Evolutionary conservation across 1,140 invertebrate genomes (phyloP).

Genomic region (Euura lappo): DNA sequence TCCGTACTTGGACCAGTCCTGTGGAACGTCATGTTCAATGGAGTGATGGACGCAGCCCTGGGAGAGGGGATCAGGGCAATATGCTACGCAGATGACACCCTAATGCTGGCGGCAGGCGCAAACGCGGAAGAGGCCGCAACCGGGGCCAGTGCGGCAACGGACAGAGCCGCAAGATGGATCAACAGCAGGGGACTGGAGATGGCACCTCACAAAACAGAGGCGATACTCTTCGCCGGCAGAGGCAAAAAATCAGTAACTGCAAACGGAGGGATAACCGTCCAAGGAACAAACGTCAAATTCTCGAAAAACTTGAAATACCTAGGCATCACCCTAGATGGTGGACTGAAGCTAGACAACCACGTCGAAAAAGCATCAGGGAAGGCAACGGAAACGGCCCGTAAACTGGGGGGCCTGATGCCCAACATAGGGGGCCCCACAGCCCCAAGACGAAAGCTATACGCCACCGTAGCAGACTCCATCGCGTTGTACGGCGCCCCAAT

Average conservation of each 20-base stretch:
- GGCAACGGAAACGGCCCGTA: conserved; percentile 5
- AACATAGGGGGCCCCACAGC: no score
- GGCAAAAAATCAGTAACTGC: background rate
- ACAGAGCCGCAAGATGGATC: conserved; percentile 21
- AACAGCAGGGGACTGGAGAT: conserved; percentile 19
- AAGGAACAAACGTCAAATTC: conserved; percentile 7
- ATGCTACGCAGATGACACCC: conserved; percentile 37
- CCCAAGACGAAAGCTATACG: no score
- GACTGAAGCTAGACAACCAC: conserved; percentile 11
- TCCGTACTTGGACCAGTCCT: conserved; percentile 36
- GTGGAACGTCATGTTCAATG: conserved; percentile 42
- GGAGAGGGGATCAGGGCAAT: conserved; percentile 18
- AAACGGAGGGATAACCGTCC: background rate
- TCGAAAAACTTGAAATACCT: conserved; percentile 7
- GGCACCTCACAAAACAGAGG: conserved; percentile 32
- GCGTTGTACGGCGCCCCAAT: no score
- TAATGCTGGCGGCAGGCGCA: conserved; percentile 24
- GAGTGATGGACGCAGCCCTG: conserved; percentile 27
- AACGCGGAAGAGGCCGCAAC: conserved; percentile 15
- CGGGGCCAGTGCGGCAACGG: conserved; percentile 14
- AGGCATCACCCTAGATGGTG: conserved; percentile 13
- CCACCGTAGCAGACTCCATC: conserved; percentile 21
- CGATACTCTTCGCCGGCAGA: conserved; percentile 24
- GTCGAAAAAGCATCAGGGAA: conserved; percentile 7
- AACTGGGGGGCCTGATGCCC: no score